Base-by-base conservation (phyloP, 1,140 invertebrate species). In the Subanguina moxae region DNA sequence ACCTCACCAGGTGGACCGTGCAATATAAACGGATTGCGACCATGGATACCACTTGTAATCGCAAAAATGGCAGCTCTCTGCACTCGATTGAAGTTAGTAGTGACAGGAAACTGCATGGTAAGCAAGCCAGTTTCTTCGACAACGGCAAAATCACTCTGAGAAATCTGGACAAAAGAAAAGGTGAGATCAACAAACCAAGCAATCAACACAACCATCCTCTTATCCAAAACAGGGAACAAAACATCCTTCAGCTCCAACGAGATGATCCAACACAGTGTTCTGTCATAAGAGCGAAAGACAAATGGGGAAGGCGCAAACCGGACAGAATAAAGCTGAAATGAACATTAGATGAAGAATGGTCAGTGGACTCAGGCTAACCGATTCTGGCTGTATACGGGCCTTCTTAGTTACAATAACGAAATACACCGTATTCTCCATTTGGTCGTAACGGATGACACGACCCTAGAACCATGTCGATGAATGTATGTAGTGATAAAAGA, bases 1-100 rank as follows among this genome's bases (percentile, higher is more conserved):
- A 67, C 15, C 9, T 28, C 19, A 68, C 66, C 66, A 46, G 66
- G 66, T 17, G 64, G 66, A 1, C 66, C 66, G 30, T 68, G 66
- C 19, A 68, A 17, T 9, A 68, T 19, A 38, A 27, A 68, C 5
- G 66, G 66, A 19, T 46, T 28, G 13, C 28, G 11, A 7, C 21
- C 46, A 27, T 32, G 42, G 52, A 46, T n/a, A 7, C 48, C 15
- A 45, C 56, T 68, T 21, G n/a, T 19, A 32, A 68, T 61, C 1
- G 58, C 28, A 61, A 21, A 61, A 7, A 61, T 43, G 3, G 58
- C 58, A 21, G n/a, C n/a, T 28, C 46, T 30, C 42, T 21, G 17
- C 38, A 46, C 17, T 8, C 17, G 27, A 58, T 64, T 30, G 17
- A 64, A 64, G 3, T 15, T 52, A n/a, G n/a, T n/a, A n/a, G n/a